Percentiles rank a stretch among this genome's conserved stretches.
Evolutionary conservation across 1,140 invertebrate genomes (phyloP).

Genomic region (Drosophila nigromelanica): DNA sequence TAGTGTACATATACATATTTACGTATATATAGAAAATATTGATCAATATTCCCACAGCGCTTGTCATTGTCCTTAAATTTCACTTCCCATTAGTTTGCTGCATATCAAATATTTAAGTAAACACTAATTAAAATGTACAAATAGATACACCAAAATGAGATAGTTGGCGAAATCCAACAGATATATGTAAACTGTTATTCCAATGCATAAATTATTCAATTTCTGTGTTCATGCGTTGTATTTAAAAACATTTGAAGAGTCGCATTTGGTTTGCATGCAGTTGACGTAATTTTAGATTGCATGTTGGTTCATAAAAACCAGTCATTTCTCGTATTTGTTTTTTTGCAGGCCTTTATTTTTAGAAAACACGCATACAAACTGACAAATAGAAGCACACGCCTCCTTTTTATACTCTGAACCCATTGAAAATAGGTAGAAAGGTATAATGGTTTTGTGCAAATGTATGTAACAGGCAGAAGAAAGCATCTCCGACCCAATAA

Average conservation of each 20-base stretch:
- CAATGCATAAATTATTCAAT: constrained; percentile 19
- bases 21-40: too few species aligned
- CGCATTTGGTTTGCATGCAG: constrained; percentile 40
- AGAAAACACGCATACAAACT: constrained; percentile 12
- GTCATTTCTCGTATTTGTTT: constrained; percentile 42
- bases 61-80: not conserved
- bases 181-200: constrained; percentile 15
- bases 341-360: constrained; percentile 48
- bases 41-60: constrained; percentile 4
- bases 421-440: not conserved
- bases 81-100: not conserved
- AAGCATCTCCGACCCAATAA: too few species aligned
- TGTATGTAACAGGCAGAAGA: too few species aligned
- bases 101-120: not conserved
- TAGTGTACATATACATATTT: not conserved
- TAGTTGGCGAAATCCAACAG: not conserved
- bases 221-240: constrained; percentile 1
- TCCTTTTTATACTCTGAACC: constrained; percentile 16
- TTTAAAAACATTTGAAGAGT: not conserved
- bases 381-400: constrained; percentile 24
- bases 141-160: not conserved
- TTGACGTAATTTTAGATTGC: constrained; percentile 18
- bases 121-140: not conserved
- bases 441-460: not conserved
- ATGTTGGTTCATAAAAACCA: constrained; percentile 52